phyloP scores from a whole-genome alignment of 2,797 vertebrate species.

The Pitangus sulphuratus region DNA sequence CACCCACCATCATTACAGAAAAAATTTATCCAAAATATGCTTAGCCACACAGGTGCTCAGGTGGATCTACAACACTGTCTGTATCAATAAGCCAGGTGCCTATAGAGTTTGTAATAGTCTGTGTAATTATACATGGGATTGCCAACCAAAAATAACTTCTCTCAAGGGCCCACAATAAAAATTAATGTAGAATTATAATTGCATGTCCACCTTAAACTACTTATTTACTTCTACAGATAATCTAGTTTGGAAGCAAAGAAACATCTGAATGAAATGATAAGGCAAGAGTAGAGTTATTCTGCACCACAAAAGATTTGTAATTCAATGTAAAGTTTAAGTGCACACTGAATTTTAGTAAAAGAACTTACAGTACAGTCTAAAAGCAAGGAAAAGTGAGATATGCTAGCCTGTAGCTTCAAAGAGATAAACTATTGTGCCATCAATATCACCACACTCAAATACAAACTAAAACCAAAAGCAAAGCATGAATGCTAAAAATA shows the following conservation, averaged over 20 bases:
- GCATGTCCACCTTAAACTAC: neutral
- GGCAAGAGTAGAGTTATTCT: neutral
- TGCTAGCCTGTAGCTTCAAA: neutral
- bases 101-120: neutral
- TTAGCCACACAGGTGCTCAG: neutral
- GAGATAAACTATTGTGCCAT: neutral
- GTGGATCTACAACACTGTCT: neutral
- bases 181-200: neutral
- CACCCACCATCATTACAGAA: neutral
- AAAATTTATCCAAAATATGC: neutral
- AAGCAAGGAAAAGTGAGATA: neutral
- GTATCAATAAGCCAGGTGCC: neutral
- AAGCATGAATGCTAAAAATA: neutral
- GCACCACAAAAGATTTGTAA: neutral
- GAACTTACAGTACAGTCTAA: neutral
- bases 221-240: neutral
- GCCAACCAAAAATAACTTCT: neutral
- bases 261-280: neutral
- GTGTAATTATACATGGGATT: neutral
- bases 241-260: neutral
- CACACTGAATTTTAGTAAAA: neutral
- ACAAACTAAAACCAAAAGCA: neutral
- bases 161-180: neutral
- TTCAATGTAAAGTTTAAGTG: neutral
- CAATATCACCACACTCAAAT: neutral